Evolutionary conservation across 1,140 invertebrate species (phyloP).

Genomic region (Drosophila serrata): DNA sequence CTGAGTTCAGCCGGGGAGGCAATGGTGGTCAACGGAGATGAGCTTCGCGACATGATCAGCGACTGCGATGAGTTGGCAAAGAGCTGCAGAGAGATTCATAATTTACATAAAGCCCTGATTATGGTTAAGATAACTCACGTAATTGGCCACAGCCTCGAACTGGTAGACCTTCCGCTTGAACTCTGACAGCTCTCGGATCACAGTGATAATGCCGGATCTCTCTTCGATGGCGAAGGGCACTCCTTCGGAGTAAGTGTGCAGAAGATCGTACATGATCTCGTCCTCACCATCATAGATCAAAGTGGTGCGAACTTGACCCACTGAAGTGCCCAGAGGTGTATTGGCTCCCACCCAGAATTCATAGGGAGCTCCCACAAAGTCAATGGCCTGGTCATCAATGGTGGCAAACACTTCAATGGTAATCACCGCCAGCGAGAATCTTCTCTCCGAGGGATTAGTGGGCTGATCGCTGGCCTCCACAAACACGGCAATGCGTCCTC

Average conservation of each 20-base stretch:
- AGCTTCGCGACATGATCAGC: constrained; percentile 63
- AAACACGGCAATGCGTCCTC: constrained; percentile 91
- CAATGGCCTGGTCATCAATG: constrained; percentile 88
- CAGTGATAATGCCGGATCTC: constrained; percentile 94
- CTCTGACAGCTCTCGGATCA: constrained; percentile 91
- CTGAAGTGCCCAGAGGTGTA: constrained; percentile 92
- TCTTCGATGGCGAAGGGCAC: constrained; percentile 96
- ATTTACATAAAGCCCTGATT: neutral
- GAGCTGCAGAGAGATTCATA: constrained; percentile 37
- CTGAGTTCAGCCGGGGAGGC: constrained; percentile 60
- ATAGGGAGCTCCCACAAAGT: constrained; percentile 95
- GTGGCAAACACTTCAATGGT: constrained; percentile 89
- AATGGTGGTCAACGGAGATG: constrained; percentile 56
- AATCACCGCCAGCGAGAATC: constrained; percentile 93
- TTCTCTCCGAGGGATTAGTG: constrained; percentile 91
- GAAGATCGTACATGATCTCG: constrained; percentile 90
- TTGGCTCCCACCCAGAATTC: constrained; percentile 95
- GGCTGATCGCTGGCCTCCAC: constrained; percentile 93
- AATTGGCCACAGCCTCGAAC: constrained; percentile 92
- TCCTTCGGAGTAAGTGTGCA: constrained; percentile 93
- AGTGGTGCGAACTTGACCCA: constrained; percentile 93
- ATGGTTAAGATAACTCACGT: constrained; percentile 82
- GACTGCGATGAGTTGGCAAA: constrained; percentile 72
- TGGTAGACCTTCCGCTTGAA: constrained; percentile 90
- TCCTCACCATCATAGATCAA: constrained; percentile 88